Evolutionary conservation across 2,888 invertebrate genomes (phyloP).

Genomic region (Phalangium opilio): DNA sequence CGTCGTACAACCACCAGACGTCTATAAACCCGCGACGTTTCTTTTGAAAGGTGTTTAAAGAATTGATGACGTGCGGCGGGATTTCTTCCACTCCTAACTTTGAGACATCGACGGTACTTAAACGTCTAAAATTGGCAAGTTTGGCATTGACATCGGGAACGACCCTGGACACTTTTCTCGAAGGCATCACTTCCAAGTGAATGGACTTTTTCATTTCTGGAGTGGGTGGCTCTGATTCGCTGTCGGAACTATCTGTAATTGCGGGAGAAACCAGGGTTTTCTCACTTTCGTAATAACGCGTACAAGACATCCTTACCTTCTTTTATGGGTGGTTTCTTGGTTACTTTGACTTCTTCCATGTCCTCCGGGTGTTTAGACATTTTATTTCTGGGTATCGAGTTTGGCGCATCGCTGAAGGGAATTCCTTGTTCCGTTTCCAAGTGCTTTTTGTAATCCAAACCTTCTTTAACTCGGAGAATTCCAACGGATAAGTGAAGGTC

Average conservation of each 20-base stretch:
- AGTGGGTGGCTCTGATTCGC: too few relatives aligned
- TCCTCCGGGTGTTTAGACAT: too few relatives aligned
- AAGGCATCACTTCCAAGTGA: too few relatives aligned
- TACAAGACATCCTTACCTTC: too few relatives aligned
- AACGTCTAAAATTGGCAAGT: background rate
- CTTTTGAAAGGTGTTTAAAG: slow-evolving; percentile 54
- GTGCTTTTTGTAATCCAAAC: slow-evolving; percentile 48
- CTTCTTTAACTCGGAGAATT: slow-evolving; percentile 68
- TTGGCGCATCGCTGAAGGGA: slow-evolving; percentile 2
- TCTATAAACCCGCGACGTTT: slow-evolving; percentile 76
- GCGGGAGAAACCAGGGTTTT: too few relatives aligned
- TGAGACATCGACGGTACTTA: background rate
- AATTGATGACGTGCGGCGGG: slow-evolving; percentile 48
- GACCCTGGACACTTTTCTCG: too few relatives aligned
- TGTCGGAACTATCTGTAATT: too few relatives aligned
- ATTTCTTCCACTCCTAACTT: slow-evolving; percentile 31
- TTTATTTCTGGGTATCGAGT: background rate
- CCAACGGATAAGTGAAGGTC: slow-evolving; percentile 86
- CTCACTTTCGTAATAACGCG: too few relatives aligned
- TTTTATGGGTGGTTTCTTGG: too few relatives aligned
- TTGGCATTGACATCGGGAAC: too few relatives aligned
- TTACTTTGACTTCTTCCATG: too few relatives aligned
- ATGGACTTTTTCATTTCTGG: too few relatives aligned
- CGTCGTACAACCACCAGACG: slow-evolving; percentile 84
- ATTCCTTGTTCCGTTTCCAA: slow-evolving; percentile 11